Conservation (phyloP, 2,797 vertebrate genomes). For the Arnoldichthys spilopterus region DNA sequence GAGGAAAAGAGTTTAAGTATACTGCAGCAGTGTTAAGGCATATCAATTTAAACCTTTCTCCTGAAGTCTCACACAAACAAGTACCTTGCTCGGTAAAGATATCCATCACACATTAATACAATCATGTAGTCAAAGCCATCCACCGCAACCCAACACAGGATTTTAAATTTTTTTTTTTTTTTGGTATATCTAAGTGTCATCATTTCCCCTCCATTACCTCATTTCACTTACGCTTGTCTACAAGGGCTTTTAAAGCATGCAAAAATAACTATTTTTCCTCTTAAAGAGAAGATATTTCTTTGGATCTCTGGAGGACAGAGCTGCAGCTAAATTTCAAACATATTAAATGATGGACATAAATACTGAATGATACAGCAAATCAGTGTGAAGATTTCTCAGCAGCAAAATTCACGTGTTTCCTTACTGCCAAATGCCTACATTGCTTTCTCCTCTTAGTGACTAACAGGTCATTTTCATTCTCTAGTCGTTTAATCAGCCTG, state of each 20-base stretch:
- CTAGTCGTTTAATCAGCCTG: background rate
- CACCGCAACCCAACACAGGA: conserved; percentile 76
- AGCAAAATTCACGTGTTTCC: conserved; percentile 28
- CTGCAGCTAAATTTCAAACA: conserved; percentile 23
- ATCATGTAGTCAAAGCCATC: conserved; percentile 84
- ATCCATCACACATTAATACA: conserved; percentile 80
- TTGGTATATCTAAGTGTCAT: conserved; percentile 52
- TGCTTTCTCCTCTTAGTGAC: conserved; percentile 1
- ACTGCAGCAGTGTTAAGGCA: conserved; percentile 59
- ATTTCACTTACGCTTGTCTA: conserved; percentile 60
- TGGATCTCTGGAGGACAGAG: conserved; percentile 64
- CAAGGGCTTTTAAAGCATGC: conserved; percentile 69
- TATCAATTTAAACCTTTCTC: conserved; percentile 48
- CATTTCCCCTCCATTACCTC: conserved; percentile 16
- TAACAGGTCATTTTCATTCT: background rate
- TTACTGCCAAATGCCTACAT: conserved; percentile 4
- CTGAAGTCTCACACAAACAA: conserved; percentile 41
- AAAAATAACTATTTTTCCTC: conserved; percentile 70
- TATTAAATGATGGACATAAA: conserved; percentile 38
- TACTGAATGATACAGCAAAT: conserved; percentile 45
- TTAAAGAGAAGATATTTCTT: conserved; percentile 81
- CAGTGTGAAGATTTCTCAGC: conserved; percentile 33
- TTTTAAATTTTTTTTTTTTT: conserved; percentile 37
- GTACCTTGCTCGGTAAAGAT: conserved; percentile 73
- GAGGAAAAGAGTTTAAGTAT: conserved; percentile 19